Evolutionary conservation across 1,140 invertebrate species (phyloP).

Genomic region (Drosophila yakuba): DNA sequence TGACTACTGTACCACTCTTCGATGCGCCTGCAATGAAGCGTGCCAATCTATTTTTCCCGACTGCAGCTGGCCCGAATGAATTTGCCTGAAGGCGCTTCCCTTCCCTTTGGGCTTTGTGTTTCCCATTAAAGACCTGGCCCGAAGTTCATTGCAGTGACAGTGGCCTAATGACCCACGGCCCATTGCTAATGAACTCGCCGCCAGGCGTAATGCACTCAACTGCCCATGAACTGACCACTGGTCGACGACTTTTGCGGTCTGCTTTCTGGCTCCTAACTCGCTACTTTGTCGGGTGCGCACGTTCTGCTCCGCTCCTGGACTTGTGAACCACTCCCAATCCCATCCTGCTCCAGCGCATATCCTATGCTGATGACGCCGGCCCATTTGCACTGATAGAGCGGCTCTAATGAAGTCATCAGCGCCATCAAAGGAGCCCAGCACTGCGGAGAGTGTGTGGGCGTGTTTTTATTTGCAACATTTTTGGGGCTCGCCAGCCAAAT

Average conservation of each 20-base stretch:
- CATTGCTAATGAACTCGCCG: slow-evolving; percentile 70
- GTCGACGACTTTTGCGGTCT: slow-evolving; percentile 67
- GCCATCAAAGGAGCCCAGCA: slow-evolving; percentile 58
- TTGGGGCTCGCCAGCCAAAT: slow-evolving; percentile 18
- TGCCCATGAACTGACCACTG: slow-evolving; percentile 56
- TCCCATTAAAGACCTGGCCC: slow-evolving; percentile 33
- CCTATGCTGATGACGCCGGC: slow-evolving; percentile 57
- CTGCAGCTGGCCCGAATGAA: slow-evolving; percentile 2
- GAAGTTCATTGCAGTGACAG: slow-evolving; percentile 62
- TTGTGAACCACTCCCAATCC: neutral
- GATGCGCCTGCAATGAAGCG: slow-evolving; percentile 53
- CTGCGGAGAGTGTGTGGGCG: slow-evolving; percentile 38
- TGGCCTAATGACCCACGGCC: slow-evolving; percentile 59
- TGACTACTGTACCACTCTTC: neutral
- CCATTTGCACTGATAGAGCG: slow-evolving; percentile 78
- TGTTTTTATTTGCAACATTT: slow-evolving; percentile 76
- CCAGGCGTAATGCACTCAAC: slow-evolving; percentile 68
- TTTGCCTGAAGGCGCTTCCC: neutral
- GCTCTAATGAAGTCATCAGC: slow-evolving; percentile 80
- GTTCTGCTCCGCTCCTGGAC: slow-evolving; percentile 7
- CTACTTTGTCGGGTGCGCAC: slow-evolving; percentile 17
- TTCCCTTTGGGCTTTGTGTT: neutral
- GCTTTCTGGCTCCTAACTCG: slow-evolving; percentile 33
- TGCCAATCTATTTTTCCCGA: slow-evolving; percentile 69
- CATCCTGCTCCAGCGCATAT: slow-evolving; percentile 7